Percentiles rank a stretch among this genome's conserved stretches.
These are phyloP conservation scores for Rhinopithecus roxellana DNA, from an alignment of 2,113 vertebrate genomes.

Conservation along the genomic window DNA sequence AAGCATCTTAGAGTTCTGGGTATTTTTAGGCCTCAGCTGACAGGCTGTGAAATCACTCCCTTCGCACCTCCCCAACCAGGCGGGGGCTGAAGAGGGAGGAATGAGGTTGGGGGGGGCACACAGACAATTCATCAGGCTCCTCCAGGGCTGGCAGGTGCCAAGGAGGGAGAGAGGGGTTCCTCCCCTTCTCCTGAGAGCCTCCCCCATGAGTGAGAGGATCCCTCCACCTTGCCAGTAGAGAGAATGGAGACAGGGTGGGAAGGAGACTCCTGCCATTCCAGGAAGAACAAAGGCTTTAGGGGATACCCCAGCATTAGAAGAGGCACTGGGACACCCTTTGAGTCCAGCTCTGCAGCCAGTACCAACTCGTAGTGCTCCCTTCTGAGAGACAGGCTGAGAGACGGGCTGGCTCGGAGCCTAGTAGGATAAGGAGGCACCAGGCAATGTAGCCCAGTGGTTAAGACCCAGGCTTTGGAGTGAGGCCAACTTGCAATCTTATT, in stretches of 20 bases:
- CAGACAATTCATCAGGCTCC: slow-evolving; percentile 66
- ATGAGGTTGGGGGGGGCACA: slow-evolving; percentile 64
- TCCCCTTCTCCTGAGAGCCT: not conserved
- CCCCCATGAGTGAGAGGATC: slow-evolving; percentile 14
- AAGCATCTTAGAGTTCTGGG: slow-evolving; percentile 70
- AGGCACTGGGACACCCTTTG: not conserved
- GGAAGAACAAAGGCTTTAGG: slow-evolving; percentile 15
- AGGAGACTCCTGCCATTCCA: not conserved
- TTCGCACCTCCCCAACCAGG: slow-evolving; percentile 78
- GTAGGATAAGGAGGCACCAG: not conserved
- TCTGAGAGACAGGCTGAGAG: slow-evolving; percentile 23
- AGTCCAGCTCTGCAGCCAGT: not conserved
- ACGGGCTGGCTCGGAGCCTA: slow-evolving; percentile 48
- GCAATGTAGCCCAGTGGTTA: not conserved
- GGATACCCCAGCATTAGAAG: not conserved
- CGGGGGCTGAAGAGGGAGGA: slow-evolving; percentile 74
- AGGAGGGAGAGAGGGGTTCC: slow-evolving; percentile 45
- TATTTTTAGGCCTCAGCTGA: slow-evolving; percentile 82
- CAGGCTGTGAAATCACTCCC: slow-evolving; percentile 81
- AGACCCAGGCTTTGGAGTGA: not conserved
- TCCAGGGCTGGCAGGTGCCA: slow-evolving; percentile 62
- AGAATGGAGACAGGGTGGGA: not conserved
- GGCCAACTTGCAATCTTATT: not conserved
- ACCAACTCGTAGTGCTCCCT: not conserved
- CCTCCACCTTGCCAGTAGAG: not conserved